A percentile compares a stretch with the other conserved stretches of the same genome.
Conservation (phyloP, 2,113 vertebrate species). For the Brevimyrus niger region DNA sequence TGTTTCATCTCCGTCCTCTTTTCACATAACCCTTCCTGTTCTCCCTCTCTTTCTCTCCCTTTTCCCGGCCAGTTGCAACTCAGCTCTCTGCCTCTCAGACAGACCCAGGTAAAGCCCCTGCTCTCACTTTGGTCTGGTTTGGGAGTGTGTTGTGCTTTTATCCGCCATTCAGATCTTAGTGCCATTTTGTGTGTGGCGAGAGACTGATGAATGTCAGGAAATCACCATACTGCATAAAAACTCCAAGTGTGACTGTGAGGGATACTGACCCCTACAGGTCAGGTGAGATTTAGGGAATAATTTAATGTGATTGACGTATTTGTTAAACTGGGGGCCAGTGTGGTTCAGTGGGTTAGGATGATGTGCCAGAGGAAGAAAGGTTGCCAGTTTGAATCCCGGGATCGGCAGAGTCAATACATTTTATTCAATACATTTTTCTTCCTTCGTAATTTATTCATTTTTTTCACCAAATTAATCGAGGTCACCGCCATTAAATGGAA, state of each 20-base stretch:
- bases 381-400: neutral
- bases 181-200: neutral
- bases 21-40: constrained; percentile 51
- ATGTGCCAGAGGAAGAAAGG: neutral
- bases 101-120: constrained; percentile 63
- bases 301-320: neutral
- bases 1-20: constrained; percentile 21
- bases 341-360: neutral
- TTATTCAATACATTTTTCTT: neutral
- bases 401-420: neutral
- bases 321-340: neutral
- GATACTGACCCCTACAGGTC: neutral
- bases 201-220: neutral
- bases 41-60: constrained; percentile 44
- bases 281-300: neutral
- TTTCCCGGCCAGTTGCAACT: constrained; percentile 56
- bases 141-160: neutral
- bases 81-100: constrained; percentile 71
- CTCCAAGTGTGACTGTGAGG: neutral
- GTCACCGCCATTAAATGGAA: neutral
- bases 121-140: neutral
- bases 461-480: neutral
- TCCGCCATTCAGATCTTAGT: neutral
- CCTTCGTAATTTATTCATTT: neutral
- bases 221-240: neutral